phyloP scores from a whole-genome alignment of 2,888 invertebrate genomes.

The Drosophila subquinaria region DNA sequence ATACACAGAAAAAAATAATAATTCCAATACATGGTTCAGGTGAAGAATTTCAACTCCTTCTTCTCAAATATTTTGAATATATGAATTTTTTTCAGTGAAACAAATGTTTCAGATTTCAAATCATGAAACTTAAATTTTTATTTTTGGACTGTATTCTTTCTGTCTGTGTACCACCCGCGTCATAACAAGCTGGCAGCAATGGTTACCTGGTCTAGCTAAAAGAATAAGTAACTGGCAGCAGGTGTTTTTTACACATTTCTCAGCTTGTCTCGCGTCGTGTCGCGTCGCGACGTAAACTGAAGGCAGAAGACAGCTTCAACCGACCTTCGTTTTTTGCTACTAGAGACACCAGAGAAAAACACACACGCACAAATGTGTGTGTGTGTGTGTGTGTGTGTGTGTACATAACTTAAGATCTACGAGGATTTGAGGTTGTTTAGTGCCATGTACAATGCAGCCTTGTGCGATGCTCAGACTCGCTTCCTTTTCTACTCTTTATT shows the following conservation, averaged over 20 bases:
- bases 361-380: conserved; percentile 20
- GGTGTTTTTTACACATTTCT: conserved; percentile 82
- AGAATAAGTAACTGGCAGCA: conserved; percentile 78
- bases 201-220: conserved; percentile 40
- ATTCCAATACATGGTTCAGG: too few relatives aligned
- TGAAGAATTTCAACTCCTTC: too few relatives aligned
- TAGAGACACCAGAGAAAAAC: conserved; percentile 18
- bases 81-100: too few relatives aligned
- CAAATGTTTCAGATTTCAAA: too few relatives aligned
- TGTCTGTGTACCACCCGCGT: conserved; percentile 61
- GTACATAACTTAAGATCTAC: conserved; percentile 80
- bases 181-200: conserved; percentile 59
- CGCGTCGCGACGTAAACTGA: conserved; percentile 35
- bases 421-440: conserved; percentile 82
- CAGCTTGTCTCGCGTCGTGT: conserved; percentile 65
- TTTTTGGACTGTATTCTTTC: too few relatives aligned
- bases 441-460: conserved; percentile 70
- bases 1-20: too few relatives aligned
- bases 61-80: too few relatives aligned
- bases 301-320: conserved; percentile 53
- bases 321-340: conserved; percentile 35
- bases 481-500: conserved; percentile 13
- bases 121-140: too few relatives aligned
- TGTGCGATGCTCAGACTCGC: conserved; percentile 41
- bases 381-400: conserved; percentile 46